Evolutionary conservation across 2,113 vertebrate genomes (phyloP), one percentile per base, ranked within the genome.

Genomic region (Corythoichthys intestinalis): DNA sequence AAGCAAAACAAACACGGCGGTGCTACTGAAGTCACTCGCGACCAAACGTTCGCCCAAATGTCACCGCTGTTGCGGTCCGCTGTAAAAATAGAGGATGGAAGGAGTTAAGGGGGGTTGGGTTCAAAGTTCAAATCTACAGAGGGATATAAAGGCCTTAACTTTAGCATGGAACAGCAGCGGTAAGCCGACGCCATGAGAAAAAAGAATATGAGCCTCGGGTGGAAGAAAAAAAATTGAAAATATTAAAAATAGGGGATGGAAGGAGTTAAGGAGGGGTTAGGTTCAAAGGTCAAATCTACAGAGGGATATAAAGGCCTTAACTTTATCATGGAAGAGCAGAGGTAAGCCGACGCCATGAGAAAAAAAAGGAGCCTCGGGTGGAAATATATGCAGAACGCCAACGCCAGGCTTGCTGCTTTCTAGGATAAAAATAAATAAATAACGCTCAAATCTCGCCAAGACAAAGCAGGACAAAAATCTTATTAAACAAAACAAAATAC

Each of bases 111-210:
- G 41, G 41, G 41, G 41, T 44, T 44, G 9, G 41, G 41, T 7
- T 44, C 41, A 91, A 80, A 90, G 90, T 88, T 92, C 87, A 91
- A 69, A 87, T 83, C 86, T 85, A 87, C 89, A 85, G 74, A 80
- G 82, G 88, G 91, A 91, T 92, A 90, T 90, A 84, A 54, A 71
- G 76, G 90, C 82, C 87, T 92, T 89, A 90, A 79, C 82, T 78
- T 90, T 85, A 90, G 89, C 89, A 88, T 87, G 83, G 79, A 86
- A 89, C 73, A 77, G 84, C 77, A 69, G 77, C 73, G 83, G 56
- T 2, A 59, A 69, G 75, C 76, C 64, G 77, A 80, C 69, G 81
- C 71, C 70, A 70, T 82, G 81, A 89, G 85, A 87, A 84, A 76
- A 68, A 48, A 48, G 12, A 48, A 48, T 44, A 44, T 44, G 41